Evolutionary conservation across 1,140 invertebrate genomes (phyloP).

Genomic region (Aphis gossypii): DNA sequence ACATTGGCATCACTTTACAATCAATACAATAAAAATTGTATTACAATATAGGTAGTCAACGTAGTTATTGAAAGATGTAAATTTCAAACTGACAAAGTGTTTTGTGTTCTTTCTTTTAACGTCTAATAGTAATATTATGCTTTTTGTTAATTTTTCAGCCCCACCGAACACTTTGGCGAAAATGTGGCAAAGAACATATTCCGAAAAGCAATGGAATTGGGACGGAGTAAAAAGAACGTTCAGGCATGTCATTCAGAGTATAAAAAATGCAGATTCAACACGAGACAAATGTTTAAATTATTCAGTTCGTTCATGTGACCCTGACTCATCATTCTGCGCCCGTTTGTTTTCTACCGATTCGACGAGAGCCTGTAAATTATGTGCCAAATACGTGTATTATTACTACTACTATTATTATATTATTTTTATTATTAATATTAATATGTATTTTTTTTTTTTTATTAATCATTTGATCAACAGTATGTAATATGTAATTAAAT

Average conservation of each 20-base stretch:
- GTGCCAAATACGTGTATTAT: constrained; percentile 31
- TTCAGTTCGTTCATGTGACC: constrained; percentile 40
- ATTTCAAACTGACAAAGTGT: no score
- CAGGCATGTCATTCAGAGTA: constrained; percentile 46
- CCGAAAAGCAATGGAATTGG: constrained; percentile 50
- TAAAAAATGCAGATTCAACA: constrained; percentile 58
- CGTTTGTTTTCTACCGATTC: background rate
- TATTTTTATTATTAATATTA: constrained; percentile 23
- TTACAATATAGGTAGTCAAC: no score
- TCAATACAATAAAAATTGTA: no score
- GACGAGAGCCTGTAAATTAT: background rate
- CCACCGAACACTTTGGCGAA: constrained; percentile 51
- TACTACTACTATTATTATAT: constrained; percentile 1
- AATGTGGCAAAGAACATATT: constrained; percentile 45
- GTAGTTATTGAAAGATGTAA: no score
- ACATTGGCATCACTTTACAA: no score
- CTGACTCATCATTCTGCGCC: background rate
- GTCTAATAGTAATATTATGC: background rate
- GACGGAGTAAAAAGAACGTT: constrained; percentile 44
- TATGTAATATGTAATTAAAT: background rate
- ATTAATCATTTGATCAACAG: background rate
- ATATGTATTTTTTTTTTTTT: background rate
- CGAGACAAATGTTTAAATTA: constrained; percentile 46
- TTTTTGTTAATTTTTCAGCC: constrained; percentile 9
- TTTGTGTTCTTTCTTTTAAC: background rate